phyloP scores from a whole-genome alignment of 2,888 invertebrate species.

The Operophtera brumata region DNA sequence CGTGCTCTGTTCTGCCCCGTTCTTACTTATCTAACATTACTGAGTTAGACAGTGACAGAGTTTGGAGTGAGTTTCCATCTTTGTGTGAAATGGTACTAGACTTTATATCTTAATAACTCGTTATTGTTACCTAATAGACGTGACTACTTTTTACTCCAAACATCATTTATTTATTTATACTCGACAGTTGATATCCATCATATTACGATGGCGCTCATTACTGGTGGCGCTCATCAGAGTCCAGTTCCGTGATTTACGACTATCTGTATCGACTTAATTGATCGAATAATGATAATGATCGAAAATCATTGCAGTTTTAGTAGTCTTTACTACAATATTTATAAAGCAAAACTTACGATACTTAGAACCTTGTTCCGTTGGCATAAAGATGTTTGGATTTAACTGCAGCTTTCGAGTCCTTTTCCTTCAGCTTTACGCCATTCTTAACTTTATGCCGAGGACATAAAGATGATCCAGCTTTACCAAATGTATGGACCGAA shows the following conservation, averaged over 20 bases:
- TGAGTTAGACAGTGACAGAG: too few species aligned
- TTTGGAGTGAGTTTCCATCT: too few species aligned
- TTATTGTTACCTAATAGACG: constrained; percentile 18
- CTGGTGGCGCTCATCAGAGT: constrained; percentile 41
- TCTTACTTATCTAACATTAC: too few species aligned
- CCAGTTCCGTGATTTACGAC: constrained; percentile 49
- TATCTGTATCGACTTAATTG: constrained; percentile 54
- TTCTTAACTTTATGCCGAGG: background rate
- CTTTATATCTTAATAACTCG: too few species aligned
- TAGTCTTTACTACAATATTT: background rate
- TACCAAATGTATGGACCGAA: background rate
- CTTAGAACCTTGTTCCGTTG: constrained; percentile 7
- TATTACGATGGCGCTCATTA: constrained; percentile 14
- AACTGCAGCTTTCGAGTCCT: background rate
- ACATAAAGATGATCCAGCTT: background rate
- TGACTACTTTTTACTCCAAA: constrained; percentile 15
- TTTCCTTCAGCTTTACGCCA: background rate
- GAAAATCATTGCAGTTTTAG: constrained; percentile 4
- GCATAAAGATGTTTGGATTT: background rate
- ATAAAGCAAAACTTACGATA: background rate
- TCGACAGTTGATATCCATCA: constrained; percentile 17
- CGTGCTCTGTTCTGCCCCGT: too few species aligned
- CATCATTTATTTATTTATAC: constrained; percentile 17
- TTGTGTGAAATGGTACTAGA: too few species aligned
- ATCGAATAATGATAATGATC: constrained; percentile 52